Conservation (phyloP, 1,140 invertebrate genomes). For the Marisa cornuarietis region DNA sequence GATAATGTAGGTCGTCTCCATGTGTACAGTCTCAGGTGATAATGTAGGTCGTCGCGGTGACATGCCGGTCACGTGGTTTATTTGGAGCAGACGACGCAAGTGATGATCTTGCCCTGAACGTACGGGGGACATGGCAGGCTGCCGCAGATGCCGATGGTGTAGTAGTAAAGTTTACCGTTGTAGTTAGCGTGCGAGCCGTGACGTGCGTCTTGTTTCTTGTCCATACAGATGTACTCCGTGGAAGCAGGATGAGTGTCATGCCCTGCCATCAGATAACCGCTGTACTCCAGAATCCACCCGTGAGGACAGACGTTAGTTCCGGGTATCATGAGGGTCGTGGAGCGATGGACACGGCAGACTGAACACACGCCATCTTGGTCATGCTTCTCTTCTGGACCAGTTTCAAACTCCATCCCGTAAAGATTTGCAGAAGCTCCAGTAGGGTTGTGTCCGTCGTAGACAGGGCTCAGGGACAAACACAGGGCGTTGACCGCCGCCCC, state of each 20-base stretch:
- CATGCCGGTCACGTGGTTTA: not conserved
- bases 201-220: slow-evolving; percentile 31
- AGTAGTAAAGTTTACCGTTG: slow-evolving; percentile 37
- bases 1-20: no score
- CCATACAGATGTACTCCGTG: slow-evolving; percentile 39
- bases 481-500: not conserved
- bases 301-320: slow-evolving; percentile 36
- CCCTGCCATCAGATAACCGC: slow-evolving; percentile 31
- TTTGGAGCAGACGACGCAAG: slow-evolving; percentile 43
- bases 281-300: slow-evolving; percentile 40
- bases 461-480: not conserved
- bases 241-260: slow-evolving; percentile 8
- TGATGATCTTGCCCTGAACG: slow-evolving; percentile 23
- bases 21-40: no score
- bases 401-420: not conserved
- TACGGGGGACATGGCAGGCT: slow-evolving; percentile 27
- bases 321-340: slow-evolving; percentile 40
- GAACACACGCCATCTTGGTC: not conserved
- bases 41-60: no score
- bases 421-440: not conserved
- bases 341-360: not conserved
- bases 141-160: slow-evolving; percentile 31
- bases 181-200: slow-evolving; percentile 16
- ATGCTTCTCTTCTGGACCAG: not conserved
- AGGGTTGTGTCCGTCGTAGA: not conserved